Evolutionary conservation across 2,888 invertebrate genomes (phyloP).

Genomic region (Oithona nana): DNA sequence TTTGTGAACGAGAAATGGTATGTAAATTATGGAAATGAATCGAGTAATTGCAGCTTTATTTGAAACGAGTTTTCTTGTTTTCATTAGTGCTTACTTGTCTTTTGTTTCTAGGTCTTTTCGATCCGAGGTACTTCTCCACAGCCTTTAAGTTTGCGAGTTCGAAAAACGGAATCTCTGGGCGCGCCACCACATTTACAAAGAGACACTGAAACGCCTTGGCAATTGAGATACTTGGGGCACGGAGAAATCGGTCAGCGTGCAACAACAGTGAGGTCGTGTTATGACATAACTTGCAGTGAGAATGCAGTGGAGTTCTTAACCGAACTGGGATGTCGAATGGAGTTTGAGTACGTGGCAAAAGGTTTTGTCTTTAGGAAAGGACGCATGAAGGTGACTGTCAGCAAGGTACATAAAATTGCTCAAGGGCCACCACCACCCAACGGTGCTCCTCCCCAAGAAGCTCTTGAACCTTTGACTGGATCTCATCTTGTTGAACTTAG

Average conservation of each 20-base stretch:
- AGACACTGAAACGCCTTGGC: conserved; percentile 61
- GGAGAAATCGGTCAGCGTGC: conserved; percentile 43
- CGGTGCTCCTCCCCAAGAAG: conserved; percentile 29
- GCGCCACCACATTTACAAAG: conserved; percentile 46
- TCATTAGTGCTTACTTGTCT: too few relatives aligned
- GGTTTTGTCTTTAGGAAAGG: conserved; percentile 92
- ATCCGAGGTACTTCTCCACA: conserved; percentile 27
- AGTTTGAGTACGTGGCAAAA: conserved; percentile 81
- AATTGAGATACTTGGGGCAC: conserved; percentile 75
- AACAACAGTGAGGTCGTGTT: conserved; percentile 71
- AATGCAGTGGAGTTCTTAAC: conserved; percentile 76
- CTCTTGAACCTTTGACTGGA: conserved; percentile 63
- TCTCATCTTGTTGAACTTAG: conserved; percentile 86
- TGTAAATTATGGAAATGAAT: too few relatives aligned
- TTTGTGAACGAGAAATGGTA: conserved; percentile 83
- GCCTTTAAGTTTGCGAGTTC: conserved; percentile 54
- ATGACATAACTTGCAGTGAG: conserved; percentile 76
- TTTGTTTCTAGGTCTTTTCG: too few relatives aligned
- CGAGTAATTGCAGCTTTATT: too few relatives aligned
- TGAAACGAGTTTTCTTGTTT: too few relatives aligned
- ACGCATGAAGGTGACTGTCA: conserved; percentile 87
- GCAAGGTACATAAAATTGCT: conserved; percentile 63
- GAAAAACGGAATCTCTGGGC: conserved; percentile 26
- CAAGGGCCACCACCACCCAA: neutral
- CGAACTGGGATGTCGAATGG: conserved; percentile 61